phyloP scores from a whole-genome alignment of 1,140 invertebrate genomes.

The Leptoteleia sp. region DNA sequence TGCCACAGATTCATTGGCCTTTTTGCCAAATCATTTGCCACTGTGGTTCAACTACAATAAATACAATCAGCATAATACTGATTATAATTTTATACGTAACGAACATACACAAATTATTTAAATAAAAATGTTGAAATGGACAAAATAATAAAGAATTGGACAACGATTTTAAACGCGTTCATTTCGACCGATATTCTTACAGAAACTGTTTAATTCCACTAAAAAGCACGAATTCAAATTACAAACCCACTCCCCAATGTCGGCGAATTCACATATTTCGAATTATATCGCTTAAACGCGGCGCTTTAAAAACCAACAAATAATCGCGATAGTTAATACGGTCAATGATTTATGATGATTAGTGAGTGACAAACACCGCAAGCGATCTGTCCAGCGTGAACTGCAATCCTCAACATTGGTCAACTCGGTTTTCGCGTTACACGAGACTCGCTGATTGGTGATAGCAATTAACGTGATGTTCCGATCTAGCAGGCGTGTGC shows the following conservation, averaged over 20 bases:
- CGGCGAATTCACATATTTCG: no score
- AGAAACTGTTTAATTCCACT: no score
- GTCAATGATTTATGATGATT: conserved; percentile 41
- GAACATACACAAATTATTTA: no score
- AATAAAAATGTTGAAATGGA: no score
- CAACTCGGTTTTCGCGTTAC: conserved; percentile 48
- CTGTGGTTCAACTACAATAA: no score
- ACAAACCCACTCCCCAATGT: conserved; percentile 2
- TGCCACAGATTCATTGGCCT: no score
- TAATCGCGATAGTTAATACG: conserved; percentile 19
- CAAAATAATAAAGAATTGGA: no score
- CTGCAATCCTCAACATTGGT: conserved; percentile 48
- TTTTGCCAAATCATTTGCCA: no score
- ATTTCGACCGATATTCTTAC: no score
- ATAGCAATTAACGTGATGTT: conserved; percentile 75
- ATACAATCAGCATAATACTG: no score
- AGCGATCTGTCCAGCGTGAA: conserved; percentile 37
- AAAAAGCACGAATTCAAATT: neutral
- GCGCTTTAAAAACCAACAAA: conserved; percentile 1
- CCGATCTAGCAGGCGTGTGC: conserved; percentile 71
- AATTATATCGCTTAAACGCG: neutral
- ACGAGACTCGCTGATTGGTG: conserved; percentile 73
- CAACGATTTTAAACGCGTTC: no score
- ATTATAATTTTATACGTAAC: no score
- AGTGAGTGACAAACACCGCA: conserved; percentile 28